These are phyloP conservation scores for Sacculina carcini DNA, from an alignment of 2,888 invertebrate species.

Conservation along the genomic window DNA sequence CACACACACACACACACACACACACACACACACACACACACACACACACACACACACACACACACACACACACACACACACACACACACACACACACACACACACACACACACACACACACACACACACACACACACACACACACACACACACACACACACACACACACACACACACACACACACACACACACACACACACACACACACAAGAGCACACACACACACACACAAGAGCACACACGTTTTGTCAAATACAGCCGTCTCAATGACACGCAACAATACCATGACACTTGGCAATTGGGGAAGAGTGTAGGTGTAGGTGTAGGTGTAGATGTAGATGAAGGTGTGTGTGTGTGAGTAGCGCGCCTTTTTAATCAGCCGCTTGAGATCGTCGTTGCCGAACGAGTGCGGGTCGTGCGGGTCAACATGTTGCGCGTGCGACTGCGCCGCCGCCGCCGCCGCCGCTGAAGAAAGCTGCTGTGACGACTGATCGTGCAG, in stretches of 20 bases:
- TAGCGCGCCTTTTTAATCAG: slow-evolving; percentile 42
- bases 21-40: background rate
- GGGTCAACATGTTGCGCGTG: slow-evolving; percentile 52
- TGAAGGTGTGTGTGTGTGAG: too few species aligned
- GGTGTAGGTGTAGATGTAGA: too few species aligned
- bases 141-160: too few species aligned
- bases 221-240: too few species aligned
- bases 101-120: background rate
- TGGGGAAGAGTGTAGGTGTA: too few species aligned
- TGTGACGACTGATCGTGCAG: slow-evolving; percentile 35
- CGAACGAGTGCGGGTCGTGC: slow-evolving; percentile 68
- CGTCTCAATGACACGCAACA: too few species aligned
- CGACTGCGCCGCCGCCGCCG: slow-evolving; percentile 34
- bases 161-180: too few species aligned
- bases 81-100: background rate
- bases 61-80: background rate
- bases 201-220: too few species aligned
- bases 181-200: too few species aligned
- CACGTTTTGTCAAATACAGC: too few species aligned
- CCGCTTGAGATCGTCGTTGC: slow-evolving; percentile 72
- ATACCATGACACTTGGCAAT: too few species aligned
- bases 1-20: background rate
- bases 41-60: background rate
- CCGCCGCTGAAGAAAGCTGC: slow-evolving; percentile 43
- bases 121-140: background rate